phyloP scores from a whole-genome alignment of 2,888 invertebrate species.

The Mythimna albipuncta region DNA sequence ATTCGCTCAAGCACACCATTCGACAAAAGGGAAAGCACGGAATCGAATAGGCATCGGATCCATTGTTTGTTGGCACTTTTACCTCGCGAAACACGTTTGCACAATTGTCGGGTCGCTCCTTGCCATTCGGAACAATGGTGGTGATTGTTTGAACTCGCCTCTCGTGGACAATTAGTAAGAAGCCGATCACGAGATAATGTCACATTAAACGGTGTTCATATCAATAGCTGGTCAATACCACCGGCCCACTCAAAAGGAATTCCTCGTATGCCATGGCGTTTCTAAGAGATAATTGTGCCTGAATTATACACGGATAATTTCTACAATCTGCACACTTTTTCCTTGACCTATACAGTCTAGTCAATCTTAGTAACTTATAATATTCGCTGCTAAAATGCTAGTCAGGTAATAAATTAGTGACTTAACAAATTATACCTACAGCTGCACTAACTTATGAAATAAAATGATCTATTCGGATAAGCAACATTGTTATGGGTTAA shows the following conservation, averaged over 20 bases:
- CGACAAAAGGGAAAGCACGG: slow-evolving; percentile 83
- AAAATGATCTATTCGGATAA: too few species aligned
- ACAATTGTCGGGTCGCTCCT: slow-evolving; percentile 78
- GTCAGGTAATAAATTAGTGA: slow-evolving; percentile 2
- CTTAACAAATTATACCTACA: slow-evolving; percentile 12
- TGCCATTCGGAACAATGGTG: slow-evolving; percentile 80
- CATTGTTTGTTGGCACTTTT: slow-evolving; percentile 83
- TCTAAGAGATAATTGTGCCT: slow-evolving; percentile 34
- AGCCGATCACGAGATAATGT: slow-evolving; percentile 73
- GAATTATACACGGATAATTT: slow-evolving; percentile 43
- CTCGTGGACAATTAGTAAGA: slow-evolving; percentile 76
- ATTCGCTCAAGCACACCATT: slow-evolving; percentile 72
- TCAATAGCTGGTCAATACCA: slow-evolving; percentile 46
- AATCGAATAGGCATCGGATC: slow-evolving; percentile 79
- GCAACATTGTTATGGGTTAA: too few species aligned
- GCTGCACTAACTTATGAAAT: not conserved
- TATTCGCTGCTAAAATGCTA: slow-evolving; percentile 25
- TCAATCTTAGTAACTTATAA: slow-evolving; percentile 25
- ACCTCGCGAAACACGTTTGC: slow-evolving; percentile 79
- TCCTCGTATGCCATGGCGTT: slow-evolving; percentile 34
- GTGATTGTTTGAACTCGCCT: slow-evolving; percentile 77
- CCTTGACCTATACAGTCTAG: slow-evolving; percentile 52
- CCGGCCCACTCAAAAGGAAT: slow-evolving; percentile 37
- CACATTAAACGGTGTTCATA: slow-evolving; percentile 35
- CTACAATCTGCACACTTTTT: slow-evolving; percentile 34